Percentiles rank a stretch among this genome's conserved stretches.
phyloP scores from a whole-genome alignment of 2,113 vertebrate species.

The Pluvianellus socialis region DNA sequence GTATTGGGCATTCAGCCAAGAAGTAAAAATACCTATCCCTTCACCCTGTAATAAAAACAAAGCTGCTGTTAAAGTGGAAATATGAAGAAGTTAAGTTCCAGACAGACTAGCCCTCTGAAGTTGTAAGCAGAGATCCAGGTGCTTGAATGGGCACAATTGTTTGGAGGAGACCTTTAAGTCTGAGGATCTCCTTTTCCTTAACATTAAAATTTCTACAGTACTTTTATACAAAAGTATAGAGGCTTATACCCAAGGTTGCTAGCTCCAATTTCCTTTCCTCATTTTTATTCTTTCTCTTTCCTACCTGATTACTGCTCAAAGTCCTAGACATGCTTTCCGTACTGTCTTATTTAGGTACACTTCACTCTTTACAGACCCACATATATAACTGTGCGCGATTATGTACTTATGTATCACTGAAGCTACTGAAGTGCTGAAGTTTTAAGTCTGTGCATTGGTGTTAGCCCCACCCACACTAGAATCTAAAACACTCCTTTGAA shows the following conservation, averaged over 20 bases:
- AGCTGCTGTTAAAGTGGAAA: background rate
- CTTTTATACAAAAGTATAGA: background rate
- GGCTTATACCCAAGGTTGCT: background rate
- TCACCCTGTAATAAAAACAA: background rate
- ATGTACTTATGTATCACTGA: background rate
- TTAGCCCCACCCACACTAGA: background rate
- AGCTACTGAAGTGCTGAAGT: background rate
- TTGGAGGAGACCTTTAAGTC: background rate
- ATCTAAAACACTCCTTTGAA: background rate
- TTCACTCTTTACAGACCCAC: background rate
- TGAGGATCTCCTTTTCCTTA: background rate
- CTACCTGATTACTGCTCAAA: background rate
- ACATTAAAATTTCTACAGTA: background rate
- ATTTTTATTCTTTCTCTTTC: background rate
- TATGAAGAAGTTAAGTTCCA: background rate
- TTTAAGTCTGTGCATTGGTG: background rate
- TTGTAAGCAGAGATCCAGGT: background rate
- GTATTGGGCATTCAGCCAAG: background rate
- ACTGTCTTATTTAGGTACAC: background rate
- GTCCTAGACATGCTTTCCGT: background rate
- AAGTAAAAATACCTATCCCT: background rate
- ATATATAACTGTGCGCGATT: fast-evolving
- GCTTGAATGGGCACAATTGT: background rate
- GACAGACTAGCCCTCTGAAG: background rate
- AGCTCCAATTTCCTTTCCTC: background rate